A percentile compares a stretch with the other conserved stretches of the same genome.
Conservation (phyloP, 37 sponge, comb jelly and placozoan species). For the Haliclona indistincta region DNA sequence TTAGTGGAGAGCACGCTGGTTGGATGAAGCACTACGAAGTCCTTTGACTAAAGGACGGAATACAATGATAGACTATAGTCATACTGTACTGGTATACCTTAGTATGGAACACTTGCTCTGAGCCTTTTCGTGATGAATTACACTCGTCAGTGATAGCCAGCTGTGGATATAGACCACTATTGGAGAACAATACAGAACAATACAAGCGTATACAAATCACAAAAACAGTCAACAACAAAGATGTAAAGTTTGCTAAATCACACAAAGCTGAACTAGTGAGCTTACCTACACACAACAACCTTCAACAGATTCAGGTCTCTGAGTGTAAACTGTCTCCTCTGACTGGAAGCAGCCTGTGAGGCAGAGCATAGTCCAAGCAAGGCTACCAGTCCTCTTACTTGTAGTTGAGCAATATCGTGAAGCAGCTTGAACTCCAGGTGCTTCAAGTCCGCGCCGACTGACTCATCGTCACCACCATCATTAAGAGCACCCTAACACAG, state of each 20-base stretch:
- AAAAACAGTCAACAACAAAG: no score
- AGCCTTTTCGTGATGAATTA: slow-evolving; percentile 81
- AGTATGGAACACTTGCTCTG: slow-evolving; percentile 86
- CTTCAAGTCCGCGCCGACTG: slow-evolving; percentile 46
- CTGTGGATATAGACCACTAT: slow-evolving; percentile 94
- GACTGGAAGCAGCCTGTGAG: slow-evolving; percentile 51
- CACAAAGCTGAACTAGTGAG: background rate
- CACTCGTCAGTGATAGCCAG: slow-evolving; percentile 85
- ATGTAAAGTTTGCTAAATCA: no score
- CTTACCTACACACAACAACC: slow-evolving; percentile 72
- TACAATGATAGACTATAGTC: background rate
- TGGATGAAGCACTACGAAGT: slow-evolving; percentile 80
- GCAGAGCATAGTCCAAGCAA: background rate
- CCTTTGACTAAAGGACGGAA: slow-evolving; percentile 51
- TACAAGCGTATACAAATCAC: no score
- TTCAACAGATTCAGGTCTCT: slow-evolving; percentile 72
- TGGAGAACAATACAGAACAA: no score
- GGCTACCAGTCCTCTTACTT: slow-evolving; percentile 27
- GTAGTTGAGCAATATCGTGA: slow-evolving; percentile 71
- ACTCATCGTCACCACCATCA: slow-evolving; percentile 55
- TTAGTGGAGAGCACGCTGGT: slow-evolving; percentile 80
- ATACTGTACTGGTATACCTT: slow-evolving; percentile 38
- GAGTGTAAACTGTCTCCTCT: slow-evolving; percentile 44
- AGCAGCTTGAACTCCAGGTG: slow-evolving; percentile 86
- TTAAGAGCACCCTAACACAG: slow-evolving; percentile 61